These are phyloP conservation scores for Chloebia gouldiae DNA, from an alignment of 2,113 vertebrate species.

Conservation along the genomic window DNA sequence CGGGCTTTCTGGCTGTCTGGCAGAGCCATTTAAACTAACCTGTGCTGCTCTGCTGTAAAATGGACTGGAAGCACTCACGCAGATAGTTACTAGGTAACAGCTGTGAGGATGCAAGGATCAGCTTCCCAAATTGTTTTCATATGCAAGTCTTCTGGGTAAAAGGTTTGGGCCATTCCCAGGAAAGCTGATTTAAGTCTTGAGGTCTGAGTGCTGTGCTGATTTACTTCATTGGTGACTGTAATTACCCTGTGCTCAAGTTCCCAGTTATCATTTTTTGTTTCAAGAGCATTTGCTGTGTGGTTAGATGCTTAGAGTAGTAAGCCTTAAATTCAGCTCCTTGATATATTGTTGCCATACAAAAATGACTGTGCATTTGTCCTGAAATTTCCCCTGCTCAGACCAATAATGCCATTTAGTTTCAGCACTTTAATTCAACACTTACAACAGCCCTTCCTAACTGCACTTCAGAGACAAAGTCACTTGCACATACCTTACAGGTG, in stretches of 20 bases:
- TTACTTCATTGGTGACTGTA: background rate
- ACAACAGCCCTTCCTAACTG: background rate
- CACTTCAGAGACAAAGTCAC: background rate
- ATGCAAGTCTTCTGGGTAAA: conserved; percentile 1
- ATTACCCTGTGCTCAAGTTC: background rate
- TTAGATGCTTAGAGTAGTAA: background rate
- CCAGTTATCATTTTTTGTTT: conserved; percentile 13
- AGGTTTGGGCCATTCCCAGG: background rate
- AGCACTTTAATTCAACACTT: background rate
- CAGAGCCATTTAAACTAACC: background rate
- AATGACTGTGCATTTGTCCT: background rate
- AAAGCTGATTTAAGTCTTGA: conserved; percentile 31
- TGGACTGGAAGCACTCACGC: background rate
- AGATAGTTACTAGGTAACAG: conserved; percentile 46
- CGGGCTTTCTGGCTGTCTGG: background rate
- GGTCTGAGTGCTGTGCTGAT: background rate
- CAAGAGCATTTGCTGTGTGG: conserved; percentile 1
- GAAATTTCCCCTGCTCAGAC: background rate
- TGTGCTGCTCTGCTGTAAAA: background rate
- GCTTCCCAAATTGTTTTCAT: background rate
- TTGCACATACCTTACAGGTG: background rate
- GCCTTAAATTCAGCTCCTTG: background rate
- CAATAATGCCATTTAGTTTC: background rate
- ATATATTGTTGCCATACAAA: background rate
- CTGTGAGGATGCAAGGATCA: background rate